Base-by-base conservation (phyloP, 2,797 vertebrate species). In the Pogoniulus pusillus region DNA sequence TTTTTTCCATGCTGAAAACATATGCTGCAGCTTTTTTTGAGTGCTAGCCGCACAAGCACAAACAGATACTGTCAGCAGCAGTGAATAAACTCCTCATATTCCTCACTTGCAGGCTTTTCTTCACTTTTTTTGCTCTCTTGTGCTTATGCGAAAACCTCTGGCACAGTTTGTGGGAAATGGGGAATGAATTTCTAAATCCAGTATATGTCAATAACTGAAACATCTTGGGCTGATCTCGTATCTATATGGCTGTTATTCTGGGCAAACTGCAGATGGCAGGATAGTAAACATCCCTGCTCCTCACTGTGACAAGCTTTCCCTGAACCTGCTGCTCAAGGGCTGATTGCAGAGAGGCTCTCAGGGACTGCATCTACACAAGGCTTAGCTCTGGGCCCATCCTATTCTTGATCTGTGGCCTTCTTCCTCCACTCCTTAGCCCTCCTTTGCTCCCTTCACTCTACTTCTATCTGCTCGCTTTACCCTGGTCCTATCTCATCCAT, bases 1-100 rank as follows among this genome's bases (percentile, higher is more conserved):
- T 7, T 80, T 90, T 93, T 89, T 23, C 59, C 45, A 29, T 81
- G 35, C 54, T 75, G 73, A 72, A 95, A 93, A 91, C 73, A 41
- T 90, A 82, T n/a, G 70, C 79, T 0, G 1, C 64, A 80, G 76
- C 69, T 73, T 90, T 94, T 86, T 69, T 77, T 9, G 85, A 92
- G 77, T 53, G 81, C 58, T 93, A 82, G 85, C 83, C 37, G 2
- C 79, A 94, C 66, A 79, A 85, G 90, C 79, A 89, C 76, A 91
- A 93, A 91, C 84, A 82, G 65, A 78, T 91, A 94, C 86, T 82
- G 73, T 81, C 84, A 93, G 70, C 43, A 94, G 84, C 90, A 90
- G 4, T 75, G 90, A 93, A 78, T 89, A 95, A 96, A 91, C 79
- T 90, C 81, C 45, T 85, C 45, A 0, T 83, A 82, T 79, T 92